Percentiles rank a stretch among this genome's conserved stretches.
phyloP scores from a whole-genome alignment of 2,797 vertebrate genomes.

The Rhinoraja longicauda region DNA sequence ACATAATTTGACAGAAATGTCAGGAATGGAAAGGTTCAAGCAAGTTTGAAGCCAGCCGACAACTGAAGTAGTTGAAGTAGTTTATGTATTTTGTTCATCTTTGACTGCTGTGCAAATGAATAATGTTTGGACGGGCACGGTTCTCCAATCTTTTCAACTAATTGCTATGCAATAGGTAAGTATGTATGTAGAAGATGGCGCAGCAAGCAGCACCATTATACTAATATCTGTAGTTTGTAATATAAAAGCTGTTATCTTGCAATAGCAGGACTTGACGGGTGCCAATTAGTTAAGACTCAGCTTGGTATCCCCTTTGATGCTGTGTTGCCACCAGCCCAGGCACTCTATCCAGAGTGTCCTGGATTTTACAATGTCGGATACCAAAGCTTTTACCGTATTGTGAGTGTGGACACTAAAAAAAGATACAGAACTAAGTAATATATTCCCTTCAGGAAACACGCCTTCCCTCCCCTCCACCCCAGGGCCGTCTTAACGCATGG shows the following conservation, averaged over 20 bases:
- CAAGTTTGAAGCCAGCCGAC: not conserved
- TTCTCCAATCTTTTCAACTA: not conserved
- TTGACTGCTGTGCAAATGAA: constrained; percentile 10
- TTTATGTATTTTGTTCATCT: not conserved
- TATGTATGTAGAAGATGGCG: not conserved
- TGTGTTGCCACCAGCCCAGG: too few relatives aligned
- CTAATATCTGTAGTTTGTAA: too few relatives aligned
- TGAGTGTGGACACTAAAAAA: not conserved
- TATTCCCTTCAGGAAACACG: not conserved
- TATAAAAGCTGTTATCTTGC: too few relatives aligned
- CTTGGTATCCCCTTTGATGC: too few relatives aligned
- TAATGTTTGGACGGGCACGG: too few relatives aligned
- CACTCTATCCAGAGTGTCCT: too few relatives aligned
- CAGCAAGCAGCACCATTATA: not conserved
- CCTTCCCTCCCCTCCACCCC: too few relatives aligned
- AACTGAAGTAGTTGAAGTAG: not conserved
- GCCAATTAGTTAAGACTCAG: too few relatives aligned
- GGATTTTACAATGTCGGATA: too few relatives aligned
- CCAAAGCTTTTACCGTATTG: too few relatives aligned
- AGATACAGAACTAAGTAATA: not conserved
- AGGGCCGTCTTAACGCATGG: too few relatives aligned
- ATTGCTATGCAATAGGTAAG: not conserved
- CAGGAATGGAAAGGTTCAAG: constrained; percentile 25
- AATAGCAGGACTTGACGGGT: too few relatives aligned
- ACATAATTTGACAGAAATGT: constrained; percentile 18